These are phyloP conservation scores for Doris montereyensis DNA, from an alignment of 2,888 invertebrate species.

Conservation along the genomic window DNA sequence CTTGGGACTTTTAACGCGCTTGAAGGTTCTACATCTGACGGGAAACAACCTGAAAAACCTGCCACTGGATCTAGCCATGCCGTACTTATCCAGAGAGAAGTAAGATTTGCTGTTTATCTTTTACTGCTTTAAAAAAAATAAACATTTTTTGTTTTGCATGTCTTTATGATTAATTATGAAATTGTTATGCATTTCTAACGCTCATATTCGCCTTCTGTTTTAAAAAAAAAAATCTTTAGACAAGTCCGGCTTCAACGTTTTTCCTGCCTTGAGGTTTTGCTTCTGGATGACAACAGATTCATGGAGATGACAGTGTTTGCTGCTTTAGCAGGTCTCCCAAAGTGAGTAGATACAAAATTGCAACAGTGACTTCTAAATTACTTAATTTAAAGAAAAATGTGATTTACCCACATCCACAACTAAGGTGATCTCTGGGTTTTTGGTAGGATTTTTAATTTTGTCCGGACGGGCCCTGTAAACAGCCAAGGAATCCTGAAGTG, in stretches of 20 bases:
- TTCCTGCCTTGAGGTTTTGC: conserved; percentile 66
- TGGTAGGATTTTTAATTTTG: no score
- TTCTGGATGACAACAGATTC: conserved; percentile 70
- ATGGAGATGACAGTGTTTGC: conserved; percentile 68
- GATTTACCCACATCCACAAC: no score
- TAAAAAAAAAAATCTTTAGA: conserved; percentile 36
- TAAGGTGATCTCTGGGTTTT: no score
- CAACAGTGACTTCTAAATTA: no score
- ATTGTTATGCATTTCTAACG: no score
- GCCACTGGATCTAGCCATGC: conserved; percentile 66
- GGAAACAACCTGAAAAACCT: conserved; percentile 67
- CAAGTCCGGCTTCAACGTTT: conserved; percentile 58
- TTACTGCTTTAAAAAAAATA: not conserved
- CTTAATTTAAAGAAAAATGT: no score
- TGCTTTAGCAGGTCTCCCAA: conserved; percentile 67
- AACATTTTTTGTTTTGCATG: not conserved
- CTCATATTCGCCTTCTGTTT: not conserved
- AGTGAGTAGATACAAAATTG: conserved; percentile 48
- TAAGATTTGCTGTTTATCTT: conserved; percentile 38
- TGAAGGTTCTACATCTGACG: conserved; percentile 68
- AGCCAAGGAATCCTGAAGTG: no score
- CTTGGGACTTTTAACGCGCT: conserved; percentile 63
- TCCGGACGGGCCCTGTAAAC: no score
- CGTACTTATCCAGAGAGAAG: conserved; percentile 55
- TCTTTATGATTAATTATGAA: not conserved